Evolutionary conservation across 2,113 vertebrate species (phyloP).

Genomic region (Capricornis sumatraensis): DNA sequence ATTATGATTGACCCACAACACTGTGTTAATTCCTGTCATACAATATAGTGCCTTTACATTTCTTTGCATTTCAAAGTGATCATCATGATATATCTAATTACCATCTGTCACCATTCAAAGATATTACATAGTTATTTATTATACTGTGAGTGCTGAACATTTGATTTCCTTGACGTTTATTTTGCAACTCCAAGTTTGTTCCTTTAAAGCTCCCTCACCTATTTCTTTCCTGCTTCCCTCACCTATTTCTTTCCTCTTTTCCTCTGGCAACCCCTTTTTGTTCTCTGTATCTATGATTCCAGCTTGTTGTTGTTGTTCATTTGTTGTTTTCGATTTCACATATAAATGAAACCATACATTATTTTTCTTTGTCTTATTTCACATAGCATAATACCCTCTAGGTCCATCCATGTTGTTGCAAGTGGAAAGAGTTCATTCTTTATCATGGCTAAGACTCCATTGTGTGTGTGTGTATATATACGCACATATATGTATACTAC

Average conservation of each 20-base stretch:
- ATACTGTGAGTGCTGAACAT: not conserved
- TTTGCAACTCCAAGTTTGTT: not conserved
- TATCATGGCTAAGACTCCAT: not conserved
- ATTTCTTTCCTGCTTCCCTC: not conserved
- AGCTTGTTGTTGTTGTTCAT: not conserved
- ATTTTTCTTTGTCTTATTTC: not conserved
- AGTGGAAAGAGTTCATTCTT: not conserved
- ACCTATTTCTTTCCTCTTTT: not conserved
- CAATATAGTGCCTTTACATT: not conserved
- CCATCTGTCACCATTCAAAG: not conserved
- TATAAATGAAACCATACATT: not conserved
- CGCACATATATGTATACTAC: not conserved
- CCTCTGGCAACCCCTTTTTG: not conserved
- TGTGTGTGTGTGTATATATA: accelerated
- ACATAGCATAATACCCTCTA: not conserved
- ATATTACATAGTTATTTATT: not conserved
- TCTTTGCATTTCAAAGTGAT: not conserved
- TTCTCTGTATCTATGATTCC: not conserved
- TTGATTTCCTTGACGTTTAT: not conserved
- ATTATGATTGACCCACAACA: not conserved
- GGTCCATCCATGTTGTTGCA: not conserved
- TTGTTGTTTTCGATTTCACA: not conserved
- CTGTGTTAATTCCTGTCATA: not conserved
- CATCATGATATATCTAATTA: not conserved
- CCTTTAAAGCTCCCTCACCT: not conserved